Conservation (phyloP, 2,888 invertebrate genomes). For the Cephus runcator region DNA sequence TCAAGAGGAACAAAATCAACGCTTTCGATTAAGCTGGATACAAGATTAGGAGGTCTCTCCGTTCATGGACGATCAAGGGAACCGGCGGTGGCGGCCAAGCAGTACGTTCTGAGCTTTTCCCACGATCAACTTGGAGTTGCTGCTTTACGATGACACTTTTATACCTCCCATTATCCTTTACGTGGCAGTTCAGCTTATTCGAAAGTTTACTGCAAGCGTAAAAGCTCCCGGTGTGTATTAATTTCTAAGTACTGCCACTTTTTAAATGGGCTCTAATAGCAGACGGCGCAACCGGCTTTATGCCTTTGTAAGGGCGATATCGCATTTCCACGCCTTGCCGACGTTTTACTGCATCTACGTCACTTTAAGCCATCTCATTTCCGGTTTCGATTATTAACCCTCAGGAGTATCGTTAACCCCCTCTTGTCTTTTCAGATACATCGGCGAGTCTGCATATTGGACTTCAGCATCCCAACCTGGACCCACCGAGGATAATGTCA, state of each 20-base stretch:
- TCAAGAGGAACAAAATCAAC: neutral
- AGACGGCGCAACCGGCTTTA: neutral
- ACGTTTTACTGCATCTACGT: neutral
- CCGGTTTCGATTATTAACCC: neutral
- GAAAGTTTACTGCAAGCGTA: neutral
- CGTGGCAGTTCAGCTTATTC: neutral
- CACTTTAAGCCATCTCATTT: neutral
- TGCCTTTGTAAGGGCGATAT: neutral
- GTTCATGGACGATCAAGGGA: neutral
- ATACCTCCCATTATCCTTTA: neutral
- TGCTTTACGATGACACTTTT: neutral
- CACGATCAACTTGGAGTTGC: neutral
- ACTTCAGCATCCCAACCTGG: neutral
- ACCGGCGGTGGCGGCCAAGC: neutral
- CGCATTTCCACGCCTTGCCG: neutral
- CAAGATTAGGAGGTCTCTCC: neutral
- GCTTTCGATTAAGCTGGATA: neutral
- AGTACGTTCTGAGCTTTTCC: neutral
- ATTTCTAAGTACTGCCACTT: conserved; percentile 1
- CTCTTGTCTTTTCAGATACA: neutral
- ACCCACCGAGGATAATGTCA: neutral
- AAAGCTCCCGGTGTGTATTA: conserved; percentile 1
- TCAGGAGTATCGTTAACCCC: neutral
- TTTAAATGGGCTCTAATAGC: neutral
- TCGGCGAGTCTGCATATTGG: neutral